phyloP scores from a whole-genome alignment of 2,888 invertebrate genomes.

The Aporophyla nigra region DNA sequence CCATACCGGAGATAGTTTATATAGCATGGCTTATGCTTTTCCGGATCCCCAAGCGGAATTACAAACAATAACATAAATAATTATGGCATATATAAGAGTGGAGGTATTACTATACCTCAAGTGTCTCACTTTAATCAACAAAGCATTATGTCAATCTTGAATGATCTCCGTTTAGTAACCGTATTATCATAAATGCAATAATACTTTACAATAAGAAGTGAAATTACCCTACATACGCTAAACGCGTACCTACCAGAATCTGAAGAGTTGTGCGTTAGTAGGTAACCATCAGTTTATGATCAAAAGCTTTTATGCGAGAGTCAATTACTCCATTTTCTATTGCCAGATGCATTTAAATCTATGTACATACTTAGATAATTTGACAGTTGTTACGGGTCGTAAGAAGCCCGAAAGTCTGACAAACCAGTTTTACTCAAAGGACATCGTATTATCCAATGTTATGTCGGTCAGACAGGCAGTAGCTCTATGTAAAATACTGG shows the following conservation, averaged over 20 bases:
- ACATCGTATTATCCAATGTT: too few relatives aligned
- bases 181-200: constrained; percentile 48
- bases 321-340: constrained; percentile 19
- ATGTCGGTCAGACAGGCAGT: too few relatives aligned
- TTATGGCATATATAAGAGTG: constrained; percentile 21
- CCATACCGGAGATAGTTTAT: background rate
- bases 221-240: constrained; percentile 46
- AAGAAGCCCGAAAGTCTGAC: too few relatives aligned
- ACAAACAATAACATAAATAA: constrained; percentile 19
- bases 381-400: too few relatives aligned
- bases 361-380: background rate
- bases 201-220: constrained; percentile 42
- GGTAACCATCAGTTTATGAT: constrained; percentile 53
- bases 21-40: constrained; percentile 9
- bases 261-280: constrained; percentile 60
- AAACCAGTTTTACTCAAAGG: too few relatives aligned
- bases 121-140: constrained; percentile 16
- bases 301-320: constrained; percentile 37
- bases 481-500: too few relatives aligned
- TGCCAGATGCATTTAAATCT: constrained; percentile 26
- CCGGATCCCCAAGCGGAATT: background rate
- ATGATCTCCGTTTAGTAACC: constrained; percentile 7
- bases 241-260: constrained; percentile 50
- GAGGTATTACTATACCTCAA: background rate
- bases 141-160: constrained; percentile 29